A percentile compares a stretch with the other conserved stretches of the same genome.
phyloP scores from a whole-genome alignment of 1,140 invertebrate genomes.

The Achroia grisella region DNA sequence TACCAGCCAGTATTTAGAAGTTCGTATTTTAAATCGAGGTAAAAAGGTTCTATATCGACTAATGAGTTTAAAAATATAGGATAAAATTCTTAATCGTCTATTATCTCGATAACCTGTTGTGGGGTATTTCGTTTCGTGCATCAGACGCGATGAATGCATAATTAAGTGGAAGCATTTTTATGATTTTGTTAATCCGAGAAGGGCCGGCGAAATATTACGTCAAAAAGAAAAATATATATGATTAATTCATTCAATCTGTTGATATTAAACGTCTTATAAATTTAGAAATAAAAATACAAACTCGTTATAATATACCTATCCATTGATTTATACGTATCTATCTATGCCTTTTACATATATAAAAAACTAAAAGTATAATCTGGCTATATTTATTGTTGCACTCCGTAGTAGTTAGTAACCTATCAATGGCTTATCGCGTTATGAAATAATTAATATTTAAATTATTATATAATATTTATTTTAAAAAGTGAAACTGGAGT shows the following conservation, averaged over 20 bases:
- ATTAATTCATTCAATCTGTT: too few relatives aligned
- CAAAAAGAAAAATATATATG: not conserved
- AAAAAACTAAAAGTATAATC: too few relatives aligned
- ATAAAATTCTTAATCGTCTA: slow-evolving; percentile 56
- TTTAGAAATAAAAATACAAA: too few relatives aligned
- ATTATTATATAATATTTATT: too few relatives aligned
- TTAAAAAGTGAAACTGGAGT: slow-evolving; percentile 23
- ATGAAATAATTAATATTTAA: too few relatives aligned
- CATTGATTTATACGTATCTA: too few relatives aligned
- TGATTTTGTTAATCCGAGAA: slow-evolving; percentile 46
- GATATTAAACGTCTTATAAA: too few relatives aligned
- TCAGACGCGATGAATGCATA: slow-evolving; percentile 66
- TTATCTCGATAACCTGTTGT: slow-evolving; percentile 63
- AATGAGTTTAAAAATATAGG: slow-evolving; percentile 25
- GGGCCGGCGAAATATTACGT: slow-evolving; percentile 15
- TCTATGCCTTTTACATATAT: too few relatives aligned
- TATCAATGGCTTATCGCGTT: too few relatives aligned
- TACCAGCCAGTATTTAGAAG: slow-evolving; percentile 30
- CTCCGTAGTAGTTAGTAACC: too few relatives aligned
- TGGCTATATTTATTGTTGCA: too few relatives aligned
- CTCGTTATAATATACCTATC: too few relatives aligned
- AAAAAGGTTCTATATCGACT: slow-evolving; percentile 42
- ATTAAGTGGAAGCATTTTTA: slow-evolving; percentile 66
- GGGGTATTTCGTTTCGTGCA: slow-evolving; percentile 59
- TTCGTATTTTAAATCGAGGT: slow-evolving; percentile 28